phyloP scores from a whole-genome alignment of 2,113 vertebrate species.

The Entomyzon cyanotis region DNA sequence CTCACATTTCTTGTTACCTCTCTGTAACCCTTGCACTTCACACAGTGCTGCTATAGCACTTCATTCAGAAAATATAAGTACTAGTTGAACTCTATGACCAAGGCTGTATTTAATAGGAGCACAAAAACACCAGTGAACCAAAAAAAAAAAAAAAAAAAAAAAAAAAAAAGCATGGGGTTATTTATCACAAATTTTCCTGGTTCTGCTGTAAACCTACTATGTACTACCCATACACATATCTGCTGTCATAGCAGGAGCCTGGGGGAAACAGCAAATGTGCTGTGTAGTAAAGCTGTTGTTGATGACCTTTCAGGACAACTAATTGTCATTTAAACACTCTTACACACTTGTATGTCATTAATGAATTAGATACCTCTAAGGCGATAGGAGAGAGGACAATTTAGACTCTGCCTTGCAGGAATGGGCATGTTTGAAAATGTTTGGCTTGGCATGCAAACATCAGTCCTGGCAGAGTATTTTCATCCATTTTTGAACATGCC shows the following conservation, averaged over 20 bases:
- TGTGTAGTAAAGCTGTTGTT: no score
- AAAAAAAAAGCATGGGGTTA: no score
- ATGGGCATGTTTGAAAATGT: no score
- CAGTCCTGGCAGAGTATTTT: background rate
- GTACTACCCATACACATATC: no score
- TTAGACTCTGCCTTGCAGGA: background rate
- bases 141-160: no score
- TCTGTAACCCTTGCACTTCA: background rate
- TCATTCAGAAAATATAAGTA: background rate
- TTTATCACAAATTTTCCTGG: no score
- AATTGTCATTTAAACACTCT: background rate
- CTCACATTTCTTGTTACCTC: conserved; percentile 19
- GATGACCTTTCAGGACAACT: background rate
- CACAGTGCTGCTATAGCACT: background rate
- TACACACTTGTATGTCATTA: background rate
- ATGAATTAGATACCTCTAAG: background rate
- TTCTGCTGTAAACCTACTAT: no score
- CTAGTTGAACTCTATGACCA: background rate
- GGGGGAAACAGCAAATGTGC: no score
- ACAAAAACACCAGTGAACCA: no score
- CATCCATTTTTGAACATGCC: conserved; percentile 54
- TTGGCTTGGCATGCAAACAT: no score
- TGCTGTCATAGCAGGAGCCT: no score
- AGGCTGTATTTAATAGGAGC: background rate
- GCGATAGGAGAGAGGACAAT: background rate